Evolutionary conservation across 1,140 invertebrate genomes (phyloP).

Genomic region (Cotesia typhae): DNA sequence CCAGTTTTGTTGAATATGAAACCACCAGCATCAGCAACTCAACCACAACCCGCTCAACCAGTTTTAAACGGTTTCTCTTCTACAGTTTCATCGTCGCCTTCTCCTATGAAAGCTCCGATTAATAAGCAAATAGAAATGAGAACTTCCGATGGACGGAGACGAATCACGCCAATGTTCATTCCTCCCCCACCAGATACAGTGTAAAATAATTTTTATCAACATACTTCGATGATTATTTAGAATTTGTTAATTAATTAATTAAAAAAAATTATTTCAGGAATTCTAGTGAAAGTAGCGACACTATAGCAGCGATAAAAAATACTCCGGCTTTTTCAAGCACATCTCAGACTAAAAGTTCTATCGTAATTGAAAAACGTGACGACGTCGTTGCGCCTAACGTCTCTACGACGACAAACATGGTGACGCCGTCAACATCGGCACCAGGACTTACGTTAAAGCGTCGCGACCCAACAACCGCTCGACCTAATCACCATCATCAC

Average conservation of each 20-base stretch:
- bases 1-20: constrained; percentile 76
- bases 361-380: constrained; percentile 82
- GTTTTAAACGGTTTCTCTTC: constrained; percentile 47
- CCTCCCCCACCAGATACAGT: constrained; percentile 73
- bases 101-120: constrained; percentile 72
- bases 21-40: constrained; percentile 39
- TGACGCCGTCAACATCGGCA: constrained; percentile 41
- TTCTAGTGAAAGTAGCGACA: constrained; percentile 50
- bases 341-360: constrained; percentile 81
- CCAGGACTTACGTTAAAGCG: constrained; percentile 55
- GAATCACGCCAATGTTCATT: constrained; percentile 96
- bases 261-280: constrained; percentile 65
- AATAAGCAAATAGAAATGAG: constrained; percentile 96
- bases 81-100: constrained; percentile 44
- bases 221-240: not conserved
- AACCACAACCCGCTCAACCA: constrained; percentile 29
- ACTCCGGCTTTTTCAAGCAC: constrained; percentile 76
- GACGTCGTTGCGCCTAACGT: constrained; percentile 76
- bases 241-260: not conserved
- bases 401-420: constrained; percentile 65
- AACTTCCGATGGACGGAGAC: constrained; percentile 89
- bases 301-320: constrained; percentile 35
- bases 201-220: constrained; percentile 48
- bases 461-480: constrained; percentile 50
- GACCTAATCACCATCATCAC: constrained; percentile 43